phyloP scores from a whole-genome alignment of 2,113 vertebrate species.

The Lontra canadensis region DNA sequence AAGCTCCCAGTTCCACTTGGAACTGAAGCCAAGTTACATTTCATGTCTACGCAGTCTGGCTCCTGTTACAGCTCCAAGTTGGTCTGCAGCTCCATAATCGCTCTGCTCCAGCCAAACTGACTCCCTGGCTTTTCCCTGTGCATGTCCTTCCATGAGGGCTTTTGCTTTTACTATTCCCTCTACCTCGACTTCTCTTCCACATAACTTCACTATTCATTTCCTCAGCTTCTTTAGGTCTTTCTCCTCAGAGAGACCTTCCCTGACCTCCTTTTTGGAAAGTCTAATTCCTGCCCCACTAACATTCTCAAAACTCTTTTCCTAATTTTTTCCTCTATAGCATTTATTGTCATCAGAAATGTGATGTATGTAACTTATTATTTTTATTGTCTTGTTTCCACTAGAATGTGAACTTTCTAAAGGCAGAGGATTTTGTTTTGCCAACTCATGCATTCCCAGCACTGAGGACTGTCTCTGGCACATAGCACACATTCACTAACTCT shows the following conservation, averaged over 20 bases:
- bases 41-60: background rate
- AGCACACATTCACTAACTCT: background rate
- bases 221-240: background rate
- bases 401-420: background rate
- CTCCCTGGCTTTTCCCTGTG: background rate
- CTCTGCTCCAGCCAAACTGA: background rate
- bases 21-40: background rate
- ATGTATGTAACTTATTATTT: background rate
- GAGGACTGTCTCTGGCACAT: background rate
- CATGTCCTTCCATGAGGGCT: background rate
- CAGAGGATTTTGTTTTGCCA: background rate
- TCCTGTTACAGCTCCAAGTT: too few species aligned
- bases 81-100: background rate
- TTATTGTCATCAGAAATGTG: background rate
- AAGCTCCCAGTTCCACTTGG: background rate
- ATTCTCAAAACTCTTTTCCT: background rate
- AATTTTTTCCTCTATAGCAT: background rate
- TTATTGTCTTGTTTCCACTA: background rate
- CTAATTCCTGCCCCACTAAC: background rate
- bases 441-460: background rate
- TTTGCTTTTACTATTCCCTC: background rate
- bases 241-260: background rate
- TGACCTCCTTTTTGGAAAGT: background rate
- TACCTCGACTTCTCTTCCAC: background rate
- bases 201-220: background rate